Conservation (phyloP, 1,140 invertebrate species). For the Bombus breviceps region DNA sequence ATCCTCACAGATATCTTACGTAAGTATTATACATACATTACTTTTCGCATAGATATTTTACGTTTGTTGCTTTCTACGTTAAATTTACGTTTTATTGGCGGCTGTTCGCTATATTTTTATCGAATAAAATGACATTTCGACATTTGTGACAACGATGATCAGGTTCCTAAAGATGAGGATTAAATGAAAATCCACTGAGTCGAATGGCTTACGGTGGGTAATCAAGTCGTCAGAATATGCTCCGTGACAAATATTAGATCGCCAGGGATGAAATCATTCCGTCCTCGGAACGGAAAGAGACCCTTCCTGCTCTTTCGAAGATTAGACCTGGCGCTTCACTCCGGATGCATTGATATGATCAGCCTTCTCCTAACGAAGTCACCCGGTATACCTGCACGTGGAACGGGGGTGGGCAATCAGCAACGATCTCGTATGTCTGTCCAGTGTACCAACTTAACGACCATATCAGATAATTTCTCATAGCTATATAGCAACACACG, state of each 20-base stretch:
- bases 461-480: constrained; percentile 52
- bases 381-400: constrained; percentile 72
- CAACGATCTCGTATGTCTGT: constrained; percentile 69
- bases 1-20: too few species aligned
- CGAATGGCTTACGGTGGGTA: background rate
- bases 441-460: constrained; percentile 53
- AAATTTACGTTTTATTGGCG: too few species aligned
- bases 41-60: too few species aligned
- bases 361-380: constrained; percentile 74
- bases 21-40: too few species aligned
- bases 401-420: constrained; percentile 73
- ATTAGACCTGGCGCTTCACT: constrained; percentile 72
- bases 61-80: too few species aligned
- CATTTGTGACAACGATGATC: too few species aligned
- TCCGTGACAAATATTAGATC: constrained; percentile 47
- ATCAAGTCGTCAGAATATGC: constrained; percentile 29
- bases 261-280: constrained; percentile 32
- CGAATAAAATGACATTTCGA: too few species aligned
- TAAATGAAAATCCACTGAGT: background rate
- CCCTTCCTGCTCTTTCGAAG: constrained; percentile 56
- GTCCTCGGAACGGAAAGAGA: constrained; percentile 54
- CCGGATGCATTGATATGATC: constrained; percentile 74
- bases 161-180: too few species aligned
- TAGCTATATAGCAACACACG: constrained; percentile 17
- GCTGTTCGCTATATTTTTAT: too few species aligned